phyloP scores from a whole-genome alignment of 2,797 vertebrate species.

The Microchirus variegatus region DNA sequence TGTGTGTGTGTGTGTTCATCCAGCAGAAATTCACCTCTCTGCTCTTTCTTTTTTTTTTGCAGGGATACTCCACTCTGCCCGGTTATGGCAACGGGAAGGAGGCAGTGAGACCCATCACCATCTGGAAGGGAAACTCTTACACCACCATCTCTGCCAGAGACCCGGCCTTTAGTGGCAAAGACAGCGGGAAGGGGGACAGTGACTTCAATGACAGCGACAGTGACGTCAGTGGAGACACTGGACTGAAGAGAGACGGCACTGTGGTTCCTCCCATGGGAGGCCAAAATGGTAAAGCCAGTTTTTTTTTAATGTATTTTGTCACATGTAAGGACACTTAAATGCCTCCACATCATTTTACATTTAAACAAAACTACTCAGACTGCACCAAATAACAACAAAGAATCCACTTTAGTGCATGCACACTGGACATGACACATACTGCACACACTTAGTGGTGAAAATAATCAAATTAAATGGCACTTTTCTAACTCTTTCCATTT shows the following conservation, averaged over 20 bases:
- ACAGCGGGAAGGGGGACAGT: slow-evolving; percentile 97
- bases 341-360: too few relatives aligned
- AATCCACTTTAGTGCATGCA: too few relatives aligned
- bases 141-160: slow-evolving; percentile 92
- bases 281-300: slow-evolving; percentile 85
- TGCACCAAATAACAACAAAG: too few relatives aligned
- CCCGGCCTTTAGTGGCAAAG: slow-evolving; percentile 95
- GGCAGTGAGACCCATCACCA: slow-evolving; percentile 87
- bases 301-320: too few relatives aligned
- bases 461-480: not conserved
- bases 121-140: slow-evolving; percentile 96
- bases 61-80: slow-evolving; percentile 88
- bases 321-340: too few relatives aligned
- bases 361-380: too few relatives aligned
- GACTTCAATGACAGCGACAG: slow-evolving; percentile 98
- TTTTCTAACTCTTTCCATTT: too few relatives aligned
- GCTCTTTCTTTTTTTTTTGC: slow-evolving; percentile 30
- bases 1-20: not conserved
- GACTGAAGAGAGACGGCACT: slow-evolving; percentile 88
- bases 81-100: slow-evolving; percentile 89
- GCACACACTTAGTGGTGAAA: too few relatives aligned
- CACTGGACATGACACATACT: too few relatives aligned
- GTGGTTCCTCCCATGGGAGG: slow-evolving; percentile 71
- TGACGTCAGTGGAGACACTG: slow-evolving; percentile 90
- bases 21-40: slow-evolving; percentile 39